Percentiles rank a stretch among this genome's conserved stretches.
Evolutionary conservation across 2,888 invertebrate species (phyloP).

Genomic region (Notocelia uddmanniana): DNA sequence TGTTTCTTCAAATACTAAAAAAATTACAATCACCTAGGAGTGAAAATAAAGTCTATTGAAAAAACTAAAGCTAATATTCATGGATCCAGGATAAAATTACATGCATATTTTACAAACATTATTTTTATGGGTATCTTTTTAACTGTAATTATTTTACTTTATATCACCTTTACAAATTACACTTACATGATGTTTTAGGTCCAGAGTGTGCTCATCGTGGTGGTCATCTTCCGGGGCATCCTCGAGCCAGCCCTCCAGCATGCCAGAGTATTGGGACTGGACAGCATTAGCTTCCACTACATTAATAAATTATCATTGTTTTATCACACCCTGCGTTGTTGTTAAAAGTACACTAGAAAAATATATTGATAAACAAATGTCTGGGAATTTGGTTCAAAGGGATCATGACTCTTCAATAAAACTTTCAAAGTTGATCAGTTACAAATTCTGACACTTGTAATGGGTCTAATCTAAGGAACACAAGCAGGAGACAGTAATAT

Average conservation of each 20-base stretch:
- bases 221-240: conserved; percentile 83
- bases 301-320: conserved; percentile 46
- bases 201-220: conserved; percentile 83
- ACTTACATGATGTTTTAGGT: conserved; percentile 81
- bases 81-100: not conserved
- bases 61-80: no score
- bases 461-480: not conserved
- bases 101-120: not conserved
- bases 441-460: not conserved
- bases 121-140: not conserved
- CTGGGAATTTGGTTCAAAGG: not conserved
- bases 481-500: not conserved
- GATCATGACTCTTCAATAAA: not conserved
- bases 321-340: not conserved
- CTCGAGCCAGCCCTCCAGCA: conserved; percentile 93
- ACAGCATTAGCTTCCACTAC: conserved; percentile 81
- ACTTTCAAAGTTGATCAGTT: no score
- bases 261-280: conserved; percentile 90
- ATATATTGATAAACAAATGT: not conserved
- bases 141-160: not conserved
- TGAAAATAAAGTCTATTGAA: no score
- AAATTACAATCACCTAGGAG: no score
- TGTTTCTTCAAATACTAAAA: no score
- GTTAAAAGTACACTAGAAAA: not conserved
- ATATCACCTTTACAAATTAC: not conserved